Evolutionary conservation across 2,113 vertebrate species (phyloP).

Genomic region (Pteruthius melanotis): DNA sequence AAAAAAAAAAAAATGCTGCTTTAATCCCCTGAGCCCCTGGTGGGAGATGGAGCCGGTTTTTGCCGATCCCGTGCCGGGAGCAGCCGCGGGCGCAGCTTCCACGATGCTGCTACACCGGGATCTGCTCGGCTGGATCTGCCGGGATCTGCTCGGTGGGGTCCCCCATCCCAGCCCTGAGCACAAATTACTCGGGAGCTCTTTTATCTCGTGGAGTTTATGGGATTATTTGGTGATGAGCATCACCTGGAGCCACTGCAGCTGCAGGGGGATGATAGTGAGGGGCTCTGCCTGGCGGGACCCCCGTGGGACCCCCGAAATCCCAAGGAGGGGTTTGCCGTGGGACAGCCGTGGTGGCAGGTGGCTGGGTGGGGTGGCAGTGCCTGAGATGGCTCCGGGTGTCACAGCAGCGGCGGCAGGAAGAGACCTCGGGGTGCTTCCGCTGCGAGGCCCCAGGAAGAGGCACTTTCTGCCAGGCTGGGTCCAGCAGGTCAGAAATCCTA

Average conservation of each 20-base stretch:
- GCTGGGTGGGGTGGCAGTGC: not conserved
- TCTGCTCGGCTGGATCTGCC: not conserved
- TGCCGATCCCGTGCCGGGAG: not conserved
- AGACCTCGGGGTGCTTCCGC: not conserved
- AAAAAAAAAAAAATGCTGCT: not conserved
- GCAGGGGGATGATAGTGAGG: not conserved
- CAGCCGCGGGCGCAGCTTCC: not conserved
- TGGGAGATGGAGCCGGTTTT: not conserved
- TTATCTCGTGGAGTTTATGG: rapidly evolving
- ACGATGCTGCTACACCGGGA: rapidly evolving
- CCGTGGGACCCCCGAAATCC: not conserved
- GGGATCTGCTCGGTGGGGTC: not conserved
- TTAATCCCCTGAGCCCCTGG: not conserved
- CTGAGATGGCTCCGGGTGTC: not conserved
- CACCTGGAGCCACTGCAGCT: rapidly evolving
- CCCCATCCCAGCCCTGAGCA: not conserved
- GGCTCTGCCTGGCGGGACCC: not conserved
- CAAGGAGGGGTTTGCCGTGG: not conserved
- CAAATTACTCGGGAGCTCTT: not conserved
- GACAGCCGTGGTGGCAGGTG: not conserved
- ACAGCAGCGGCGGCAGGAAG: not conserved
- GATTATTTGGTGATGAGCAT: not conserved
- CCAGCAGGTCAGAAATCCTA: not conserved
- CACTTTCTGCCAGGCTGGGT: not conserved
- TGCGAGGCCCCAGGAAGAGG: not conserved